Evolutionary conservation across 2,888 invertebrate species (phyloP), one percentile per base, ranked within the genome.

Genomic region (Tanytarsus gracilentus): DNA sequence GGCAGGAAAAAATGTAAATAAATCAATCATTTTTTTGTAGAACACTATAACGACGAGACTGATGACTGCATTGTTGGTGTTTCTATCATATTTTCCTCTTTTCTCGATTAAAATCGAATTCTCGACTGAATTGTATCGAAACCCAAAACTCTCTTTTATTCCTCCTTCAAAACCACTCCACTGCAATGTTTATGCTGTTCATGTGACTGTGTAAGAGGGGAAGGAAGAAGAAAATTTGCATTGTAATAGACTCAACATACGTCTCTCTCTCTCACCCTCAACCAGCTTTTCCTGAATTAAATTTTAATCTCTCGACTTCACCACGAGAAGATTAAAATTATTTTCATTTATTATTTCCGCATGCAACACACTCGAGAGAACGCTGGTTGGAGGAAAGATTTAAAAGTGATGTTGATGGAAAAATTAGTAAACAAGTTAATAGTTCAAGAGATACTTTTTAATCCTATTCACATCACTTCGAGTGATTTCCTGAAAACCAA

Each of bases 271-370:
- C n/a, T n/a, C n/a, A n/a, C n/a, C n/a, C n/a, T n/a, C n/a, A n/a
- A n/a, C n/a, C n/a, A n/a, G n/a, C n/a, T 29, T 52, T 53, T 53
- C 5, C 53, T 23, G 53, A 36, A 53, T 53, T 53, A 53, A 53
- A 53, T 29, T 53, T 53, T 53, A 53, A 53, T 53, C 53, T 51
- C 53, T 53, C 27, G 26, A 27, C 29, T 26, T 36, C 36, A 30
- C 53, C 30, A 23, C 33, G 50, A n/a, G 8, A n/a, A 53, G 53
- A 53, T 53, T 53, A 53, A 53, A 53, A 53, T 53, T 53, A 53
- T 53, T 53, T 53, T 53, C 53, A 53, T 53, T 53, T 53, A 53
- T 53, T 53, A 53, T 30, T 53, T 53, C 53, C 53, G 53, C 53
- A 53, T 53, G 30, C 53, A 36, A 33, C 18, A 33, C 53, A 53